Evolutionary conservation across 2,888 invertebrate genomes (phyloP).

Genomic region (Cartodere bifasciata): DNA sequence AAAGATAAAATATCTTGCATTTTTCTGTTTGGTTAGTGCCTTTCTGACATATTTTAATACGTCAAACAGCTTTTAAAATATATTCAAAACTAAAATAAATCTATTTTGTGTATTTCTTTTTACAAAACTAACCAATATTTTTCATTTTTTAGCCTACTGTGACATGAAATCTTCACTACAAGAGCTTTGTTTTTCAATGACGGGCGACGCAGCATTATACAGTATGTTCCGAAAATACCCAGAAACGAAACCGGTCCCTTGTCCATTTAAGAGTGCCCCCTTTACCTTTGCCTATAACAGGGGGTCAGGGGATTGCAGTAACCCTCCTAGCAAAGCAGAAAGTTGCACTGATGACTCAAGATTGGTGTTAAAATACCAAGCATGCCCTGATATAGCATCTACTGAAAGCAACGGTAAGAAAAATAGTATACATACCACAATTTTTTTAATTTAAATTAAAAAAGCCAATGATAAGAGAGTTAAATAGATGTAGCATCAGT

Average conservation of each 20-base stretch:
- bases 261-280: conserved; percentile 71
- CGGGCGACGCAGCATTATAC: conserved; percentile 57
- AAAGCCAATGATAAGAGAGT: too few species aligned
- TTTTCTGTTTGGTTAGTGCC: too few species aligned
- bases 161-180: conserved; percentile 43
- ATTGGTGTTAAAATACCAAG: conserved; percentile 68
- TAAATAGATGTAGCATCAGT: too few species aligned
- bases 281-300: conserved; percentile 69
- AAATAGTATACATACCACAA: too few species aligned
- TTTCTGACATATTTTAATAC: too few species aligned
- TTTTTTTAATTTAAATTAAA: not conserved
- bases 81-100: too few species aligned
- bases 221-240: conserved; percentile 64
- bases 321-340: conserved; percentile 66
- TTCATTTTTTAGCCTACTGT: conserved; percentile 43
- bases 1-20: too few species aligned
- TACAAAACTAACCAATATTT: not conserved
- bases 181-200: conserved; percentile 53
- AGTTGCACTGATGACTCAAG: conserved; percentile 74
- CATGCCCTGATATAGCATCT: conserved; percentile 64
- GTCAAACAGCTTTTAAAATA: too few species aligned
- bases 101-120: too few species aligned
- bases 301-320: conserved; percentile 60
- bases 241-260: conserved; percentile 48
- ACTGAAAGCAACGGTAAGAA: conserved; percentile 64